These are phyloP conservation scores for Lerema accius DNA, from an alignment of 1,140 invertebrate species.

Conservation along the genomic window DNA sequence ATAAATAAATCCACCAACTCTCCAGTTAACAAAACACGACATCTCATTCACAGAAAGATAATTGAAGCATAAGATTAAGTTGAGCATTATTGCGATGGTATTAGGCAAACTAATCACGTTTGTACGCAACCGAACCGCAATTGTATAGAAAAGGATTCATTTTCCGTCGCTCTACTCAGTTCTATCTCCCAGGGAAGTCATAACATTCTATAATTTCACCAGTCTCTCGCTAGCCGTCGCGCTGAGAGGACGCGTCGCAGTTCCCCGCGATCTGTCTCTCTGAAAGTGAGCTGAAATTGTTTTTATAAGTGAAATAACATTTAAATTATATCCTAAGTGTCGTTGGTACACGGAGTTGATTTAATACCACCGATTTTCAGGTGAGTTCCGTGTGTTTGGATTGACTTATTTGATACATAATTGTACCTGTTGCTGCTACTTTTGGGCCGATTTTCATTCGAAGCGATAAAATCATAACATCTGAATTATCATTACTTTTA, in stretches of 20 bases:
- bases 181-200: constrained; percentile 19
- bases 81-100: constrained; percentile 11
- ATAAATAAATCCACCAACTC: too few relatives aligned
- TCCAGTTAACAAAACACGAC: too few relatives aligned
- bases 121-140: constrained; percentile 20
- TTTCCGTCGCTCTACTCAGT: constrained; percentile 19
- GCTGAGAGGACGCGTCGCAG: constrained; percentile 31
- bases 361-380: not conserved
- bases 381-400: constrained; percentile 1
- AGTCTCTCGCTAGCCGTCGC: constrained; percentile 31
- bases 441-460: constrained; percentile 5
- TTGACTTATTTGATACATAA: constrained; percentile 5
- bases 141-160: constrained; percentile 39
- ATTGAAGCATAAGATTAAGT: not conserved
- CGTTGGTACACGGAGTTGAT: constrained; percentile 1
- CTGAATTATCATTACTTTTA: not conserved
- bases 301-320: constrained; percentile 26
- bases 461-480: not conserved
- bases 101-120: constrained; percentile 22
- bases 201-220: constrained; percentile 38
- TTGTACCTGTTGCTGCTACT: constrained; percentile 26
- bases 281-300: constrained; percentile 13
- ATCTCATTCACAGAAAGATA: too few relatives aligned
- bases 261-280: not conserved
- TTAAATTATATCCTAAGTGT: constrained; percentile 14